These are phyloP conservation scores for Cyclina sinensis DNA, from an alignment of 1,140 invertebrate species.

Conservation along the genomic window DNA sequence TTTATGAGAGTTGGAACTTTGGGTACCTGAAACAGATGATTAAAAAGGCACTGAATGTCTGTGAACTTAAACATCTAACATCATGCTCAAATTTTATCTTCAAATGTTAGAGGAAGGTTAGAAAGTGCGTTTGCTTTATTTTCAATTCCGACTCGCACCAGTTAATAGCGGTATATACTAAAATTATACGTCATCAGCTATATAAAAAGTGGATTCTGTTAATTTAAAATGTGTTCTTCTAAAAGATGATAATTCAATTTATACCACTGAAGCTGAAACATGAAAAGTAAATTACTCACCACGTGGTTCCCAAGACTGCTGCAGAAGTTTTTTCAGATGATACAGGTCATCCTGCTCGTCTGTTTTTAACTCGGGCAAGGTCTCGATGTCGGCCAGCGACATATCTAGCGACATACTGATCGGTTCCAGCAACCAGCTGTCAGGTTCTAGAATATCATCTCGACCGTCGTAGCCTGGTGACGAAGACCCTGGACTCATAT, in stretches of 20 bases:
- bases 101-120: too few relatives aligned
- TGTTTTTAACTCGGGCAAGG: conserved; percentile 49
- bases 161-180: too few relatives aligned
- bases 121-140: too few relatives aligned
- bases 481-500: conserved; percentile 68
- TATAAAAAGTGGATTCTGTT: too few relatives aligned
- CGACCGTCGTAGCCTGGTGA: conserved; percentile 66
- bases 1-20: conserved; percentile 73
- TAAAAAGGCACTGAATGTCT: too few relatives aligned
- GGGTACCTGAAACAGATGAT: conserved; percentile 5
- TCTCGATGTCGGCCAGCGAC: conserved; percentile 57
- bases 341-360: conserved; percentile 72
- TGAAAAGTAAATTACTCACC: conserved; percentile 72
- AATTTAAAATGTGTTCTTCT: too few relatives aligned
- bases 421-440: conserved; percentile 71
- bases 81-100: too few relatives aligned
- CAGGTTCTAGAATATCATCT: conserved; percentile 69
- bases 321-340: conserved; percentile 80
- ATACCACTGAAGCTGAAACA: background rate
- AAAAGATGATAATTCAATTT: too few relatives aligned
- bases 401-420: conserved; percentile 68
- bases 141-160: too few relatives aligned
- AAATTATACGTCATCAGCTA: too few relatives aligned
- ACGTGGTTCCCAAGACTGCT: conserved; percentile 74
- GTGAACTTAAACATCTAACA: too few relatives aligned